phyloP scores from a whole-genome alignment of 2,888 invertebrate species.

The Sesia bembeciformis region DNA sequence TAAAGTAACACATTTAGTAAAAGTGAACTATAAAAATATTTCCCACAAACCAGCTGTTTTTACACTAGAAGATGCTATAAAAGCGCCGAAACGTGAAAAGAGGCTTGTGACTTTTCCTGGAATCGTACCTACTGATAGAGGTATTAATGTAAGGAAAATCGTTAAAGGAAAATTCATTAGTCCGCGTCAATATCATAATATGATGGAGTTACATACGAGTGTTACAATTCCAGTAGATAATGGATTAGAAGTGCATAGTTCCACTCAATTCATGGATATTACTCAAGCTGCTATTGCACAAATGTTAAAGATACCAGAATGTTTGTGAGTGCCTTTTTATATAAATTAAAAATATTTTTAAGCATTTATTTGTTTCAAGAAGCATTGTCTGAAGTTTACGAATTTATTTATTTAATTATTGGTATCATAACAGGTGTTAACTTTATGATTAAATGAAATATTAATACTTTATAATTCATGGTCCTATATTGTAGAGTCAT shows the following conservation, averaged over 20 bases:
- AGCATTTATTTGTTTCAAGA: not conserved
- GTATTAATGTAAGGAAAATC: conserved; percentile 24
- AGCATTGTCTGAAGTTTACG: not conserved
- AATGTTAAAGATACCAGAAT: conserved; percentile 64
- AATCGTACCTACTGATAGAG: conserved; percentile 19
- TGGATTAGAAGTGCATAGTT: conserved; percentile 73
- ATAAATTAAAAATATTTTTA: not conserved
- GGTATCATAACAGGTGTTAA: too few relatives aligned
- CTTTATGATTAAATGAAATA: too few relatives aligned
- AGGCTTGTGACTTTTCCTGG: conserved; percentile 16
- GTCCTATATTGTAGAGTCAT: conserved; percentile 18
- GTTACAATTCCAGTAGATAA: conserved; percentile 77
- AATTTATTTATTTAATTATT: not conserved
- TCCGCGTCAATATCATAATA: conserved; percentile 77
- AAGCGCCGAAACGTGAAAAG: conserved; percentile 22
- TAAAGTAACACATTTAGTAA: conserved; percentile 58
- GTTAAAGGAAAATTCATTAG: conserved; percentile 29
- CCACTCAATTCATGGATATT: conserved; percentile 72
- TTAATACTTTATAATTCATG: not conserved
- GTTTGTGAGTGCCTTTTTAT: conserved; percentile 44
- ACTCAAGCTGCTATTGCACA: conserved; percentile 63
- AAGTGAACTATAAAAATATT: conserved; percentile 46
- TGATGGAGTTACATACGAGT: conserved; percentile 78
- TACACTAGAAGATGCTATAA: conserved; percentile 1
- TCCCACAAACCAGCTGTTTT: conserved; percentile 10